phyloP scores from a whole-genome alignment of 2,888 invertebrate genomes.

The Troides oblongomaculatus region DNA sequence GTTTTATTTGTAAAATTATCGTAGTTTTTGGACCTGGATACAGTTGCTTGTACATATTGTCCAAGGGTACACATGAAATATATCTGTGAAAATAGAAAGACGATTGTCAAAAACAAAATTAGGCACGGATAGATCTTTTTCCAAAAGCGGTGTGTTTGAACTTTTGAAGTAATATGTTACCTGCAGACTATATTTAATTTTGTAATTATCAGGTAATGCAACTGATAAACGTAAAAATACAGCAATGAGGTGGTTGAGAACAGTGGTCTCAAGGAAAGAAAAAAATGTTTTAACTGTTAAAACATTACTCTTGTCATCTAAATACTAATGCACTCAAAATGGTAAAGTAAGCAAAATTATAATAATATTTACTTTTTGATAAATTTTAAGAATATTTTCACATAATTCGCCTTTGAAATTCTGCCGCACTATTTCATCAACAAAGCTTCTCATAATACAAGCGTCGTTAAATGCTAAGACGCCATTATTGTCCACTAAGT shows the following conservation, averaged over 20 bases:
- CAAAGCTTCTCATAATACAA: background rate
- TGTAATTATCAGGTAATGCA: no score
- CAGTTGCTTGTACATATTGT: background rate
- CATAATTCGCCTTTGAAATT: background rate
- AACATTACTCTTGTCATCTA: no score
- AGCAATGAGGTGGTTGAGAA: no score
- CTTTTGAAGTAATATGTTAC: no score
- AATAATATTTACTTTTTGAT: background rate
- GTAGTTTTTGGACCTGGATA: background rate
- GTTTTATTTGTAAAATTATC: background rate
- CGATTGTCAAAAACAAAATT: no score
- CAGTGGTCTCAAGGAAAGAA: no score
- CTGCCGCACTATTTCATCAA: background rate
- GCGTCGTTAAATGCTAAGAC: background rate
- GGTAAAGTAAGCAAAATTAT: background rate
- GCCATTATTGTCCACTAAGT: background rate
- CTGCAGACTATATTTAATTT: no score
- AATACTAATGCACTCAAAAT: no score
- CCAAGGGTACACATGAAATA: background rate
- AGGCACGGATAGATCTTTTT: no score
- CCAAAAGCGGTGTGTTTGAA: no score
- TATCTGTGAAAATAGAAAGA: background rate
- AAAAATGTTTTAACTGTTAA: no score
- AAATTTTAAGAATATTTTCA: background rate
- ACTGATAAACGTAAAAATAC: no score